Conservation (phyloP, 1,140 invertebrate species). For the Pseudomyrmex dendroicus region DNA sequence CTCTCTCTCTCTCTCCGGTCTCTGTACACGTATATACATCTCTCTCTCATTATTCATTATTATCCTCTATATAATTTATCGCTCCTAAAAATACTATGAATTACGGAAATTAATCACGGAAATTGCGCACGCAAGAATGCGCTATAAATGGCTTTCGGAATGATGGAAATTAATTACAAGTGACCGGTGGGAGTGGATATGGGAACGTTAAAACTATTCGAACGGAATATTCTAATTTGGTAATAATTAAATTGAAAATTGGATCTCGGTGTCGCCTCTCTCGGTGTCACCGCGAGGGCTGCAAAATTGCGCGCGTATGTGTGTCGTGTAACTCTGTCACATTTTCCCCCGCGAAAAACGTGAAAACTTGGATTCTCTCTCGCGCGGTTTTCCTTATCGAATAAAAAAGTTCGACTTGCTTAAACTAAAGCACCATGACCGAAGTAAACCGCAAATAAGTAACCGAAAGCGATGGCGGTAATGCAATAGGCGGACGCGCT, state of each 20-base stretch:
- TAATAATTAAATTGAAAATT: slow-evolving; percentile 43
- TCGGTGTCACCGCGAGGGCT: not conserved
- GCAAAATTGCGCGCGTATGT: too few species aligned
- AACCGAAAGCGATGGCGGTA: not conserved
- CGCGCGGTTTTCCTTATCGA: not conserved
- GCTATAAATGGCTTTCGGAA: slow-evolving; percentile 24
- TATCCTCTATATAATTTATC: not conserved
- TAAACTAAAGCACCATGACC: not conserved
- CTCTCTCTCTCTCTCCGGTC: not conserved
- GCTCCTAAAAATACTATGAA: not conserved
- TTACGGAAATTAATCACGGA: slow-evolving; percentile 34
- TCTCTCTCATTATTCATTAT: slow-evolving; percentile 3
- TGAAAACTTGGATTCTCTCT: too few species aligned
- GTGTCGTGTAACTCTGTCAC: not conserved
- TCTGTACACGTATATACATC: not conserved
- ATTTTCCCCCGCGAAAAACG: too few species aligned
- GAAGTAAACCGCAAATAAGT: slow-evolving; percentile 3
- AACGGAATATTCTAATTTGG: slow-evolving; percentile 52
- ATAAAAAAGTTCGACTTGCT: not conserved
- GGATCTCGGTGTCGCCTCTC: not conserved
- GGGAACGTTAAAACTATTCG: slow-evolving; percentile 37
- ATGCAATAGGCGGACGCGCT: slow-evolving; percentile 7
- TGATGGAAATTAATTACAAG: slow-evolving; percentile 56
- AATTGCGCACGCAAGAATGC: slow-evolving; percentile 41
- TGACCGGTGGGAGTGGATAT: not conserved